Conservation (phyloP, 53 echinoderm and acorn worm genomes). For the Antedon mediterranea region DNA sequence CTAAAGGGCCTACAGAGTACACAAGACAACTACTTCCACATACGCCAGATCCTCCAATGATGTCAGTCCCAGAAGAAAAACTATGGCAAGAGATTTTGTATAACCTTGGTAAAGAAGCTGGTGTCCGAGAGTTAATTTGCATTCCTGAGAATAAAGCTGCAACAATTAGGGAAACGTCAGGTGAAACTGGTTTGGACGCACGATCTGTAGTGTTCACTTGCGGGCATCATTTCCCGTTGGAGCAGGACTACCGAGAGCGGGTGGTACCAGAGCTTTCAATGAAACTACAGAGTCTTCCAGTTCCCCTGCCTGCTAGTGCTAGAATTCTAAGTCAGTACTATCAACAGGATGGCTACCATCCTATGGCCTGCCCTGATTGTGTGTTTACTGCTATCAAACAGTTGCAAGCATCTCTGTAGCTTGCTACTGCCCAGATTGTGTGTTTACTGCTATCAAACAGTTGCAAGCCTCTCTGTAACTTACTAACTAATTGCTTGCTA, state of each 20-base stretch:
- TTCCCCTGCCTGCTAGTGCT: constrained; percentile 43
- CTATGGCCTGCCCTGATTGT: constrained; percentile 55
- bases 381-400: constrained; percentile 45
- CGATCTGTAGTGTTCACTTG: constrained; percentile 52
- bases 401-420: constrained; percentile 4
- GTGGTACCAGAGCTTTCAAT: constrained; percentile 24
- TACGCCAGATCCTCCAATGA: neutral
- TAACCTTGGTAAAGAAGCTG: constrained; percentile 49
- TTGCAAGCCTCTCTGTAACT: neutral
- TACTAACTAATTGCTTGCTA: too few species aligned
- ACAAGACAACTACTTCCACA: neutral
- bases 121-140: constrained; percentile 29
- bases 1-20: constrained; percentile 24
- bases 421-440: constrained; percentile 56
- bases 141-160: constrained; percentile 1
- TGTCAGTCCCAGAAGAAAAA: constrained; percentile 38
- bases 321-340: constrained; percentile 44
- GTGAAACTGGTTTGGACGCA: neutral
- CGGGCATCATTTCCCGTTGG: constrained; percentile 47
- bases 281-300: constrained; percentile 45
- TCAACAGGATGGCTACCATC: constrained; percentile 31
- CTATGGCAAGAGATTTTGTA: constrained; percentile 68
- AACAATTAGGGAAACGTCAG: constrained; percentile 9
- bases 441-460: constrained; percentile 42
- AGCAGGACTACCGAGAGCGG: constrained; percentile 23